Percentiles rank a stretch among this genome's conserved stretches.
These are phyloP conservation scores for Catostylus mosaicus DNA, from an alignment of 30 jellyfish, hydroid and myxozoan genomes.

Conservation along the genomic window DNA sequence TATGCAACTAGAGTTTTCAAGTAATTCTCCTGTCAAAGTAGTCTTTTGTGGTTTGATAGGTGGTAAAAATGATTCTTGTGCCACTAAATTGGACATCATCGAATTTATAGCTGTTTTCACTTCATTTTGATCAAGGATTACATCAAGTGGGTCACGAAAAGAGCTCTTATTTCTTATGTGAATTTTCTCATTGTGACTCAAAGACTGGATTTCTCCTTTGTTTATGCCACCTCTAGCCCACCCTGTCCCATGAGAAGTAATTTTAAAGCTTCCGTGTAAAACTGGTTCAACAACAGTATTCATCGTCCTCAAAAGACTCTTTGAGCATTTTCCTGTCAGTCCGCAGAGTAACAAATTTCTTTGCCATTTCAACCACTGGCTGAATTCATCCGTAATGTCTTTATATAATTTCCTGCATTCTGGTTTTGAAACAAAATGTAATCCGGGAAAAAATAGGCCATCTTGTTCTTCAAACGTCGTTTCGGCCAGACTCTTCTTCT, in stretches of 20 bases:
- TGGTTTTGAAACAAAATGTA: constrained; percentile 41
- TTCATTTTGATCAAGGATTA: too few species aligned
- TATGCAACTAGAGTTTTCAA: background rate
- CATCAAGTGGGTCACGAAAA: too few species aligned
- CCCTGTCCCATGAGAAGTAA: too few species aligned
- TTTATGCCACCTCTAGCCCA: too few species aligned
- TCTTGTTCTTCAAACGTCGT: background rate
- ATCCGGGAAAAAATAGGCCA: constrained; percentile 1
- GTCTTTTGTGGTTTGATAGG: background rate
- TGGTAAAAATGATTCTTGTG: constrained; percentile 20
- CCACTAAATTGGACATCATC: background rate
- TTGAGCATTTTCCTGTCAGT: constrained; percentile 64
- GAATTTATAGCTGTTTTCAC: too few species aligned
- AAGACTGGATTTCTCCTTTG: too few species aligned
- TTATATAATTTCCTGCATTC: constrained; percentile 53
- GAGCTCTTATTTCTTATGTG: too few species aligned
- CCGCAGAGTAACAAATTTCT: constrained; percentile 62
- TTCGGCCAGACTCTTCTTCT: background rate
- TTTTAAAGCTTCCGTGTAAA: constrained; percentile 27
- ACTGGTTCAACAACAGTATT: constrained; percentile 81
- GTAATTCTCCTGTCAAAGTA: background rate
- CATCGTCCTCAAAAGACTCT: constrained; percentile 55
- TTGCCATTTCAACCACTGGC: constrained; percentile 76
- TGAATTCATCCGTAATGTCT: constrained; percentile 29
- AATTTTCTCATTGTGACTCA: too few species aligned